Evolutionary conservation across 2,797 vertebrate species (phyloP).

Genomic region (Rhadinocentrus ornatus): DNA sequence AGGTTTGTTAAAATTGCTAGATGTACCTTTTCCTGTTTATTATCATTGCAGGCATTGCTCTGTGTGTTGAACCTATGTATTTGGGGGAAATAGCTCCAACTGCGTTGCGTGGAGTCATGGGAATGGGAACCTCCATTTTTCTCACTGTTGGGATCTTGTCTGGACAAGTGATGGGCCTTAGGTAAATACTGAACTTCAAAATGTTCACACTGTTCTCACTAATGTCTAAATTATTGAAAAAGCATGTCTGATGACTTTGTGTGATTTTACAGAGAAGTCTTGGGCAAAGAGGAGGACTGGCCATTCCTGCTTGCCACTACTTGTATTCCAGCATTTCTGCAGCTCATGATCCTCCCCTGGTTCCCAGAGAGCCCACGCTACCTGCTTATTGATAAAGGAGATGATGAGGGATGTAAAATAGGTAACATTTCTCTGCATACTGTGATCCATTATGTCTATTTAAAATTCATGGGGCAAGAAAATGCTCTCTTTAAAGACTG

Average conservation of each 20-base stretch:
- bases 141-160: slow-evolving; percentile 88
- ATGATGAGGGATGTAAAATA: slow-evolving; percentile 79
- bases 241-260: slow-evolving; percentile 5
- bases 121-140: slow-evolving; percentile 89
- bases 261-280: slow-evolving; percentile 82
- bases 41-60: slow-evolving; percentile 78
- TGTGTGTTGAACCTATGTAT: slow-evolving; percentile 90
- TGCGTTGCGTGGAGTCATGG: slow-evolving; percentile 85
- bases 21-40: slow-evolving; percentile 22
- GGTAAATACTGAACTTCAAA: slow-evolving; percentile 62
- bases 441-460: not conserved
- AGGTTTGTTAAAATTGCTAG: not conserved
- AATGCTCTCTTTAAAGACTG: not conserved
- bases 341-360: slow-evolving; percentile 90
- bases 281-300: slow-evolving; percentile 85
- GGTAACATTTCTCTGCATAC: slow-evolving; percentile 55
- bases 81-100: slow-evolving; percentile 89
- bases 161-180: slow-evolving; percentile 90
- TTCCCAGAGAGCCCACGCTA: slow-evolving; percentile 94
- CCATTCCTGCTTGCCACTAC: slow-evolving; percentile 87
- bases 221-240: not conserved
- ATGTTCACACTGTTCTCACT: not conserved
- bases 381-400: slow-evolving; percentile 87
- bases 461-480: not conserved
- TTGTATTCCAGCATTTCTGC: slow-evolving; percentile 87